phyloP scores from a whole-genome alignment of 2,888 invertebrate genomes.

The Sussaba pulchella region DNA sequence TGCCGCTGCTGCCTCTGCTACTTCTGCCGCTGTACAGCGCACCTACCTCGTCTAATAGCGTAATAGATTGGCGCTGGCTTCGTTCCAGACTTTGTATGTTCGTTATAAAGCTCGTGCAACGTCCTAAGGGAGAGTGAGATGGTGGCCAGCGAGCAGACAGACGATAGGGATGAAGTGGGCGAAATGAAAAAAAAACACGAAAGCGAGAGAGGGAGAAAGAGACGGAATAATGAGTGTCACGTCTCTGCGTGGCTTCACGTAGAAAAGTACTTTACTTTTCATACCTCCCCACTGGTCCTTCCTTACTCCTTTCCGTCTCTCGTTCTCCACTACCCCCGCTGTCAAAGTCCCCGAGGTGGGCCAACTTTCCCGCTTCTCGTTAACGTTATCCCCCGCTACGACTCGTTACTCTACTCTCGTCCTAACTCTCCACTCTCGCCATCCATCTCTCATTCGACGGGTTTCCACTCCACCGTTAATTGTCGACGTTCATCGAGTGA shows the following conservation, averaged over 20 bases:
- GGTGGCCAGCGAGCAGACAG: constrained; percentile 16
- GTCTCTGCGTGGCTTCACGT: constrained; percentile 42
- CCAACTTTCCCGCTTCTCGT: constrained; percentile 1
- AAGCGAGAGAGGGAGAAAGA: constrained; percentile 19
- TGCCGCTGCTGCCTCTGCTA: constrained; percentile 13
- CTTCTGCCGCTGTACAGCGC: constrained; percentile 11
- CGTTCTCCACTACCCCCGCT: constrained; percentile 8
- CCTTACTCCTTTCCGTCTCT: constrained; percentile 16
- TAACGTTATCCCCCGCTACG: background rate
- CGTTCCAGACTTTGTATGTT: constrained; percentile 69
- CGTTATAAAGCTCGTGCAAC: constrained; percentile 60
- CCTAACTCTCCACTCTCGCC: background rate
- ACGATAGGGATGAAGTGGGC: constrained; percentile 20
- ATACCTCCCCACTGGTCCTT: constrained; percentile 39
- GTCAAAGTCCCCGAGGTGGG: background rate
- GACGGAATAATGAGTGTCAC: constrained; percentile 48
- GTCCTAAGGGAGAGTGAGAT: background rate
- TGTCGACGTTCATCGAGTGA: constrained; percentile 70
- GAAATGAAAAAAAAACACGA: constrained; percentile 8
- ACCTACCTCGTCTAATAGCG: constrained; percentile 68
- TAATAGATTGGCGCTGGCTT: constrained; percentile 74
- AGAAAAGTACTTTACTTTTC: constrained; percentile 50
- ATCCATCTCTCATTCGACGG: constrained; percentile 48
- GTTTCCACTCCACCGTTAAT: constrained; percentile 70
- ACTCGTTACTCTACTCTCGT: constrained; percentile 25